Conservation (phyloP, 2,797 vertebrate species). For the Garrulus glandarius region DNA sequence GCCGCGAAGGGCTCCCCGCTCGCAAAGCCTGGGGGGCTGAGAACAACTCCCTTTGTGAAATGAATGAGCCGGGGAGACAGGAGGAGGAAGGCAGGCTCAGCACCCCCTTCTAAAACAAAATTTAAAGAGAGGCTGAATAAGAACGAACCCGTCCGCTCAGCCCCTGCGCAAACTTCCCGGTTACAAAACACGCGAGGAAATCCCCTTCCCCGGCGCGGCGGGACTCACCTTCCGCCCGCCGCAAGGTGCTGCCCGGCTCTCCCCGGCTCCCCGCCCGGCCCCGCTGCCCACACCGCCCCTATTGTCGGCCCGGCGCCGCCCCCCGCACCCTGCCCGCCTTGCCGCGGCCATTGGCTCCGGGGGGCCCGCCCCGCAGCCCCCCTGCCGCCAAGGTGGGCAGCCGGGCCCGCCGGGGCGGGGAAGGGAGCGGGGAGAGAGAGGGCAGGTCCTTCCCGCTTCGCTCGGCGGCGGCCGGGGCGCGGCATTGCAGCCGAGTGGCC, state of each 20-base stretch:
- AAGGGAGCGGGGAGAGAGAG: no score
- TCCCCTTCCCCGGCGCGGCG: not conserved
- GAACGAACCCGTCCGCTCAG: not conserved
- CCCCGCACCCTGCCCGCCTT: not conserved
- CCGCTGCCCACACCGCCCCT: not conserved
- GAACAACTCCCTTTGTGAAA: slow-evolving; percentile 22
- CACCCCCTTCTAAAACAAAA: not conserved
- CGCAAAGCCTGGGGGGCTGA: not conserved
- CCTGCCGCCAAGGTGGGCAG: not conserved
- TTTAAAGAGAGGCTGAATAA: not conserved
- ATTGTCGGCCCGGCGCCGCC: not conserved
- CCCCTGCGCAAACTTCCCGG: not conserved
- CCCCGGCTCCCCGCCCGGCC: not conserved
- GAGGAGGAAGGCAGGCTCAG: not conserved
- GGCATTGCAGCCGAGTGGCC: not conserved
- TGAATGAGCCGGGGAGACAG: not conserved
- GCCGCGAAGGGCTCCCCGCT: not conserved
- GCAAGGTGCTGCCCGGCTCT: slow-evolving; percentile 23
- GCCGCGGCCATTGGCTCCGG: slow-evolving; percentile 10
- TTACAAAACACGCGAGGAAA: not conserved
- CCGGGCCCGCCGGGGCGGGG: not conserved
- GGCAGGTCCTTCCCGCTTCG: not conserved
- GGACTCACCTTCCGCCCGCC: slow-evolving; percentile 30
- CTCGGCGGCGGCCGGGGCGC: not conserved
- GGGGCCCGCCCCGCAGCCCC: not conserved